Evolutionary conservation across 2,888 invertebrate species (phyloP).

Genomic region (Acrocyrtus sp.): DNA sequence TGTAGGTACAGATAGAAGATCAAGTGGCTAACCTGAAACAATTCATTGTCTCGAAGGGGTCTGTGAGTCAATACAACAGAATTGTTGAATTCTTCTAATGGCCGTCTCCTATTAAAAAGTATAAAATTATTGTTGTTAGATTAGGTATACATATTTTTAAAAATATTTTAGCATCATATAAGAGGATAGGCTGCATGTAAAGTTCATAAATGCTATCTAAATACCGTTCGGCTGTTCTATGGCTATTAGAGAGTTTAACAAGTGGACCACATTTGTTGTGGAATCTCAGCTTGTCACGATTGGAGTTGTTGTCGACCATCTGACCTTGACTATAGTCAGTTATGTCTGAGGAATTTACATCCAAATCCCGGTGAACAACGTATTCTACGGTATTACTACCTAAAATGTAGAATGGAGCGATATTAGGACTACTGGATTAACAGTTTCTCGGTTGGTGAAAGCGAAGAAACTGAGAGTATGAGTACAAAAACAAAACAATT

Average conservation of each 20-base stretch:
- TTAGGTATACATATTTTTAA: no score
- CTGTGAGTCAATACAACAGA: conserved; percentile 96
- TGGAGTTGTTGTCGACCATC: conserved; percentile 59
- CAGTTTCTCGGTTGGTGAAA: no score
- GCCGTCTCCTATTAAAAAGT: conserved; percentile 69
- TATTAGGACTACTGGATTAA: no score
- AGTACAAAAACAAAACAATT: neutral
- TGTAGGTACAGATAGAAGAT: no score
- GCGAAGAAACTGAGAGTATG: neutral
- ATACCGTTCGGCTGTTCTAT: conserved; percentile 84
- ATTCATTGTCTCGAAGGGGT: conserved; percentile 84
- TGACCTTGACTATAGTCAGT: conserved; percentile 11
- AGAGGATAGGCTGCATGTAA: neutral
- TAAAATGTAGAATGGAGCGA: no score
- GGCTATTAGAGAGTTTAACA: conserved; percentile 83
- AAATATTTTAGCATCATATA: neutral
- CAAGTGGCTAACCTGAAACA: conserved; percentile 81
- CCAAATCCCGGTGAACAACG: conserved; percentile 55
- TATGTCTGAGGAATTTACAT: conserved; percentile 1
- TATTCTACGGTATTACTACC: conserved; percentile 62
- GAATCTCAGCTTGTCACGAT: conserved; percentile 79
- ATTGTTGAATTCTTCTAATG: conserved; percentile 94
- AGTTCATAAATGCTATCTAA: conserved; percentile 1
- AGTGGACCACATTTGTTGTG: conserved; percentile 89
- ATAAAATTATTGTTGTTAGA: no score